Percentiles rank a stretch among this genome's conserved stretches.
These are phyloP conservation scores for Pherbina coryleti DNA, from an alignment of 2,888 invertebrate genomes.

Conservation along the genomic window DNA sequence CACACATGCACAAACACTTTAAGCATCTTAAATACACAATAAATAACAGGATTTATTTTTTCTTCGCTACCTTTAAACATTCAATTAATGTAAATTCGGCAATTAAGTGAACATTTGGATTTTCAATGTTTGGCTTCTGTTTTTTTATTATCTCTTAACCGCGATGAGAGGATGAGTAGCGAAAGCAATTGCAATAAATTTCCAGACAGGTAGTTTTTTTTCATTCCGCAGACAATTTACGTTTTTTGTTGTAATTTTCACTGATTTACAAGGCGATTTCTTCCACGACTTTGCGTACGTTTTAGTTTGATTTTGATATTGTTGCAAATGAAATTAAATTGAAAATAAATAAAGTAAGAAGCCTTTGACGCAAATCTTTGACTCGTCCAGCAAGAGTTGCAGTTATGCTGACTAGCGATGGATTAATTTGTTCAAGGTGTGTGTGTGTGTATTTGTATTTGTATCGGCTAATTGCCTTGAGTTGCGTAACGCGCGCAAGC, in stretches of 20 bases:
- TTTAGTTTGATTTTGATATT: background rate
- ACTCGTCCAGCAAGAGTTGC: conserved; percentile 6
- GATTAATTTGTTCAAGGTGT: conserved; percentile 12
- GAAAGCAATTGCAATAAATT: background rate
- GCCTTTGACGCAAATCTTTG: conserved; percentile 30
- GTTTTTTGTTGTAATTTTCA: background rate
- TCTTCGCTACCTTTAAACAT: background rate
- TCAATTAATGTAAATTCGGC: conserved; percentile 8
- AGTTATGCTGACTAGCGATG: conserved; percentile 15
- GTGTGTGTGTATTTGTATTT: conserved; percentile 3
- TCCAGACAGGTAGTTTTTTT: background rate
- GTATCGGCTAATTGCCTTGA: conserved; percentile 5
- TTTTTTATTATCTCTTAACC: background rate
- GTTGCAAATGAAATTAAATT: conserved; percentile 39
- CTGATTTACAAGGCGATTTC: background rate
- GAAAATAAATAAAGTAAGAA: conserved; percentile 38
- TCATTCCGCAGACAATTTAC: background rate
- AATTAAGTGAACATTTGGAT: background rate
- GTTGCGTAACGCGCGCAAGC: conserved; percentile 35
- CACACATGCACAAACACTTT: background rate
- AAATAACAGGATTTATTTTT: conserved; percentile 26
- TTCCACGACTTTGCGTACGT: background rate
- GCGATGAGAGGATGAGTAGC: background rate
- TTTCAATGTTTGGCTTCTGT: background rate
- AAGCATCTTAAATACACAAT: conserved; percentile 7